Evolutionary conservation across 1,140 invertebrate genomes (phyloP), one percentile per base, ranked within the genome.

Genomic region (Mactra quadrangularis): DNA sequence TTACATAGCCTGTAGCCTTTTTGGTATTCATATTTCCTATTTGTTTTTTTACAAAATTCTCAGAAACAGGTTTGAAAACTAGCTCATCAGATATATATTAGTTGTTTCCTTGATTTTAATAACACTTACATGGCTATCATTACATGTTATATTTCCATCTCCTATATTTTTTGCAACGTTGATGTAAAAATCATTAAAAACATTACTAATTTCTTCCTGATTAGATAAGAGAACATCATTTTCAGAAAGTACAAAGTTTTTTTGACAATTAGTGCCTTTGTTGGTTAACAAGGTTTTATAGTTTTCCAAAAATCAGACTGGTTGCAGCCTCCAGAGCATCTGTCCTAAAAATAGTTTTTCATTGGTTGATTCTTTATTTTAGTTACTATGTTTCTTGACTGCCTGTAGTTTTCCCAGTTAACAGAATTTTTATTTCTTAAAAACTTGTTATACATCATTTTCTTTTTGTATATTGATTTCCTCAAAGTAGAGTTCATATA

Each of bases 341-440:
- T n/a, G n/a, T n/a, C n/a, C n/a, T n/a, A n/a, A n/a, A n/a, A n/a
- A n/a, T n/a, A 53, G 22, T 72, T 72, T 50, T 52, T 72, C 9
- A 72, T 31, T 15, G 27, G 53, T 72, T 72, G 41, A 31, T 72
- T 53, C 50, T 72, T 72, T 53, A 72, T 55, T 72, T 72, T 33
- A 72, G 41, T 72, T 53, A 17, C 68, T 29, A 41, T 4, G 25
- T 68, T 68, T 47, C 64, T 68, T 45, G 38, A 4, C 45, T 68
- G 64, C 41, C 64, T 68, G 17, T 68, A 68, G 41, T 68, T 68
- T 68, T 68, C 64, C 64, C 64, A 68, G 22, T 68, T 68, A 17
- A 45, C 38, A 41, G 64, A 3, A 68, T 68, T 68, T 38, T 53
- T 31, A 53, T 72, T 72, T 53, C 68, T 72, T 53, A 72, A 53